A percentile compares a stretch with the other conserved stretches of the same genome.
phyloP scores from a whole-genome alignment of 2,113 vertebrate genomes.

The Aplodontia rufa region DNA sequence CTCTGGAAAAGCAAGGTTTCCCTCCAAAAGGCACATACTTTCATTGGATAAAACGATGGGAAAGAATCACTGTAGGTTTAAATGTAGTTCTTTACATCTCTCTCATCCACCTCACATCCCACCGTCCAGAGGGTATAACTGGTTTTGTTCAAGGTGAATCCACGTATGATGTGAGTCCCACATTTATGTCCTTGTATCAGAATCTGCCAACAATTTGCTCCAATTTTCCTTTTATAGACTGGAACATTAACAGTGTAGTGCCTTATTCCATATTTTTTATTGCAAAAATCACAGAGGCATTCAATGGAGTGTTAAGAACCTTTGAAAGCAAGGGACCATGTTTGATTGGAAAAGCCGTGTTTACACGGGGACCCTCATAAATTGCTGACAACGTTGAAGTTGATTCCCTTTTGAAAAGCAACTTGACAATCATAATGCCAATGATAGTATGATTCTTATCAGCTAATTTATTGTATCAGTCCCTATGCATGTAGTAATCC shows the following conservation, averaged over 20 bases:
- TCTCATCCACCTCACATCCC: not conserved
- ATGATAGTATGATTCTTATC: not conserved
- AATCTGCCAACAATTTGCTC: not conserved
- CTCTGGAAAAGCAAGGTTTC: not conserved
- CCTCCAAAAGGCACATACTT: not conserved
- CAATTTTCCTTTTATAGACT: not conserved
- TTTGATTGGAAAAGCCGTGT: not conserved
- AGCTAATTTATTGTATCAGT: not conserved
- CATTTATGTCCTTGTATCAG: not conserved
- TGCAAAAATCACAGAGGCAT: not conserved
- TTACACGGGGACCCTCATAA: not conserved
- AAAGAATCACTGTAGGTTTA: not conserved
- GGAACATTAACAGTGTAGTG: not conserved
- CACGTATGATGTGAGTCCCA: not conserved
- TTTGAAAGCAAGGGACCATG: not conserved
- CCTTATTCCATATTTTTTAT: not conserved
- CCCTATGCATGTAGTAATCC: not conserved
- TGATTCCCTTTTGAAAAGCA: slow-evolving; percentile 1
- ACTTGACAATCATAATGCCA: not conserved
- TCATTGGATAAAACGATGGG: not conserved
- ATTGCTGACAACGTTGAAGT: not conserved
- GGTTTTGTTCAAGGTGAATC: not conserved
- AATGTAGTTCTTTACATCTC: not conserved
- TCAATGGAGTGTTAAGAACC: not conserved
- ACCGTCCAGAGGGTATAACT: not conserved